Evolutionary conservation across 2,888 invertebrate species (phyloP).

Genomic region (Hemicrepidius hirtus): DNA sequence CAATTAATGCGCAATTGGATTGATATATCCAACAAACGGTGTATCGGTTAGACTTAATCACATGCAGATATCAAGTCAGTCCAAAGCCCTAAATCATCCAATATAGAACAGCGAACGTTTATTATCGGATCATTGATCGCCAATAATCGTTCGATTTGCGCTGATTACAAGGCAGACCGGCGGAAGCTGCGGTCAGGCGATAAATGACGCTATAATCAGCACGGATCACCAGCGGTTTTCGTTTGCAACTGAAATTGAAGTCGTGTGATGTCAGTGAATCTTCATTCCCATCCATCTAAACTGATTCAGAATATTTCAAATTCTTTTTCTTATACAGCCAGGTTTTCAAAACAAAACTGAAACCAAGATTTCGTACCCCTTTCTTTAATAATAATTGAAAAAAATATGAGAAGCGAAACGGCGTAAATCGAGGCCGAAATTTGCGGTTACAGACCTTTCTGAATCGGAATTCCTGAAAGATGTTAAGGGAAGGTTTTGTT

Average conservation of each 20-base stretch:
- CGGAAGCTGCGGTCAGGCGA: constrained; percentile 68
- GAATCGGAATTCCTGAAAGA: no score
- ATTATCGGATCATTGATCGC: constrained; percentile 70
- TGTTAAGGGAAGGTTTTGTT: no score
- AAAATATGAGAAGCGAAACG: no score
- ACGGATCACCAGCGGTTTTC: constrained; percentile 39
- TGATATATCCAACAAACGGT: constrained; percentile 31
- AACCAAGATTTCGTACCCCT: no score
- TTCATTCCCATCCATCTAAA: no score
- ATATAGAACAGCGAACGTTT: constrained; percentile 57
- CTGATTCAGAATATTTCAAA: no score
- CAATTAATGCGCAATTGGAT: constrained; percentile 35
- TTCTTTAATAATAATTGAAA: no score
- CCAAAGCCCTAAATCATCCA: constrained; percentile 49
- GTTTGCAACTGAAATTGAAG: constrained; percentile 44
- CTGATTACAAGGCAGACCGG: constrained; percentile 70
- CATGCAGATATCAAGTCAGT: constrained; percentile 43
- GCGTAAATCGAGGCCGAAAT: no score
- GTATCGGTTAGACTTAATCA: constrained; percentile 40
- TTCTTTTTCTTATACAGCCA: no score
- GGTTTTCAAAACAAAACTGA: no score
- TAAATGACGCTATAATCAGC: constrained; percentile 50
- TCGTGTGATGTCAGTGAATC: constrained; percentile 14
- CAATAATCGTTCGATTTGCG: constrained; percentile 71
- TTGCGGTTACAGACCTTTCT: no score